phyloP scores from a whole-genome alignment of 1,140 invertebrate species.

The Rhagoletis zephyria region DNA sequence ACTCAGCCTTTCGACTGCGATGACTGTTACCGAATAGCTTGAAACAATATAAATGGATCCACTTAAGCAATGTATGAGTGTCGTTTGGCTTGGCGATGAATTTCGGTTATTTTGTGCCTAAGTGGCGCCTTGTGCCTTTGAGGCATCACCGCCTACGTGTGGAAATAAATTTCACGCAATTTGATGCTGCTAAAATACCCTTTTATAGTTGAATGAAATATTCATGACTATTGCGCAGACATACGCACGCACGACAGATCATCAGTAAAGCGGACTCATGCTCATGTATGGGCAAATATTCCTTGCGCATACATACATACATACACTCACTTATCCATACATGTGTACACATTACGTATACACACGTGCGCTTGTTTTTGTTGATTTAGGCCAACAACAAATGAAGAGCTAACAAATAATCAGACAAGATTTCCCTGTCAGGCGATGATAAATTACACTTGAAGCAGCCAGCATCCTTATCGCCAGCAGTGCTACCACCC shows the following conservation, averaged over 20 bases:
- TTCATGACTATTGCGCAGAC: constrained; percentile 30
- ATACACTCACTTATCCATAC: too few relatives aligned
- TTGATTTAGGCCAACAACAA: constrained; percentile 46
- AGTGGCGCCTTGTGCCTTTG: constrained; percentile 26
- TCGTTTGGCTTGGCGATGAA: background rate
- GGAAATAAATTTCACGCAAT: constrained; percentile 50
- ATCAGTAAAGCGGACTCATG: background rate
- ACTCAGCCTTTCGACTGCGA: too few relatives aligned
- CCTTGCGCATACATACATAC: too few relatives aligned
- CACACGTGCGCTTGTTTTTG: background rate
- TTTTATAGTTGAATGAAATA: constrained; percentile 51
- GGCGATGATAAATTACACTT: constrained; percentile 45
- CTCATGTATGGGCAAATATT: too few relatives aligned
- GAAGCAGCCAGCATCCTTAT: background rate
- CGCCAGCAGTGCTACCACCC: background rate
- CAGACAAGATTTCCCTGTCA: constrained; percentile 47
- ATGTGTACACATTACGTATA: background rate
- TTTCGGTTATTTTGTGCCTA: constrained; percentile 32
- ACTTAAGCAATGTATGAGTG: background rate
- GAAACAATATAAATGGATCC: background rate
- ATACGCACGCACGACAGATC: background rate
- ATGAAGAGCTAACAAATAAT: constrained; percentile 44
- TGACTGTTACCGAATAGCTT: background rate
- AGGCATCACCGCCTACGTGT: constrained; percentile 18
- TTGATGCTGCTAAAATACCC: constrained; percentile 17